Evolutionary conservation across 1,140 invertebrate species (phyloP), one percentile per base, ranked within the genome.

Genomic region (Brachionus asplanchnoidis): DNA sequence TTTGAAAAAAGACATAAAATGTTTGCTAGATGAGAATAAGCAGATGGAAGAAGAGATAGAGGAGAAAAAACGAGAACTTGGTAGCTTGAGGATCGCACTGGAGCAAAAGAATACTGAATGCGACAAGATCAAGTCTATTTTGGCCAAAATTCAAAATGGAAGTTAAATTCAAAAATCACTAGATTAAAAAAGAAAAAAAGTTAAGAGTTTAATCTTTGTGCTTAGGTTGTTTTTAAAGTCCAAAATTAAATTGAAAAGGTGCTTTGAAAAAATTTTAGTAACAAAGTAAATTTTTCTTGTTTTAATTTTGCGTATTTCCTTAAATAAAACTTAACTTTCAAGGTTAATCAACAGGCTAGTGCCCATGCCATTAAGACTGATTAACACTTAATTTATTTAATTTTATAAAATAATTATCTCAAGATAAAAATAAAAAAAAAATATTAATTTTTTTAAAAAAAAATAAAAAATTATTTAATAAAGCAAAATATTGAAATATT

Each of bases 1-100:
- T 53, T 28, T 77, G 14, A 77, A 77, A 53, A 77, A 77, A 23
- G 73, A 77, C 17, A 77, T 77, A 1, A 77, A 77, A 77, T 50
- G 40, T 50, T 23, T 77, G 17, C 6, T 77, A 4, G 73, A 77
- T 11, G 73, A 77, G 14, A 77, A 77, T 50, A 77, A 53, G 26
- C 20, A 23, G 46, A 77, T 77, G 73, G 73, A 77, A 77, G 23
- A 23, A 7, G 73, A 77, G 20, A 26, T 77, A 7, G 32, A 50
- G 6, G 4, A 9, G 1, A 77, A 77, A 26, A 26, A n/a, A 28
- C 0, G 3, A 11, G 17, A 50, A 50, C 28, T 77, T 26, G 3
- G 23, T 1, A 9, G 42, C 1, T 23, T 77, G 7, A 77, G 26
- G 26, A 3, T 26, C 2, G 8, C 20, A 50, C 20, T 46, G 20